Conservation (phyloP, 2,888 invertebrate genomes). For the Cantharis rustica region DNA sequence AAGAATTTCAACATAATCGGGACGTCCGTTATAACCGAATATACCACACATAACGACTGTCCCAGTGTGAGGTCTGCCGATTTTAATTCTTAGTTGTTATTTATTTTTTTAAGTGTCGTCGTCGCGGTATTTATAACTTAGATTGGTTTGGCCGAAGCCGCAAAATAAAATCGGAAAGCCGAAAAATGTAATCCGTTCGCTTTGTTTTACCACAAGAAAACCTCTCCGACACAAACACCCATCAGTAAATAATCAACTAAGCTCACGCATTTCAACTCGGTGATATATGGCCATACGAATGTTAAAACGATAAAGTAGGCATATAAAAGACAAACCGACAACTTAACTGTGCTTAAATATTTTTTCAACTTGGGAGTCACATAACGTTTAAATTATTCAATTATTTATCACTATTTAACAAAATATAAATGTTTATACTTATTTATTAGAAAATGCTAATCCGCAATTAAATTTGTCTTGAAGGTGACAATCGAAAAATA, state of each 20-base stretch:
- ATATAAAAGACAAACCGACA: slow-evolving; percentile 1
- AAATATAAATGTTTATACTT: background rate
- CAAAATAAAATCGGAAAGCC: slow-evolving; percentile 12
- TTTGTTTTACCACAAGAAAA: slow-evolving; percentile 1
- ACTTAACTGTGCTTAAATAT: slow-evolving; percentile 4
- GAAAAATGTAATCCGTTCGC: background rate
- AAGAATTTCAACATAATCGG: slow-evolving; percentile 21
- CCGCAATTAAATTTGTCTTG: background rate
- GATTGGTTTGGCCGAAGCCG: slow-evolving; percentile 14
- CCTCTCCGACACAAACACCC: background rate
- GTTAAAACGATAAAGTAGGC: background rate
- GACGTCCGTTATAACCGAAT: slow-evolving; percentile 18
- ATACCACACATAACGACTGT: slow-evolving; percentile 29
- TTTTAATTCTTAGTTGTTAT: slow-evolving; percentile 29
- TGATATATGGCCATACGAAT: background rate
- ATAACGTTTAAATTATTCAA: slow-evolving; percentile 1
- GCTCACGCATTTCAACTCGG: background rate
- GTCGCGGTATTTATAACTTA: slow-evolving; percentile 23
- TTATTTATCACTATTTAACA: slow-evolving; percentile 1
- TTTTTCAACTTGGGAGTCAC: background rate
- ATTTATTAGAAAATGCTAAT: background rate
- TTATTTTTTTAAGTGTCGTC: slow-evolving; percentile 32
- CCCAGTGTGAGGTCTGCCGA: slow-evolving; percentile 36
- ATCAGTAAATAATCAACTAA: background rate
- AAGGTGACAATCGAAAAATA: background rate